Conservation (phyloP, 2,113 vertebrate species). For the Antennarius striatus region DNA sequence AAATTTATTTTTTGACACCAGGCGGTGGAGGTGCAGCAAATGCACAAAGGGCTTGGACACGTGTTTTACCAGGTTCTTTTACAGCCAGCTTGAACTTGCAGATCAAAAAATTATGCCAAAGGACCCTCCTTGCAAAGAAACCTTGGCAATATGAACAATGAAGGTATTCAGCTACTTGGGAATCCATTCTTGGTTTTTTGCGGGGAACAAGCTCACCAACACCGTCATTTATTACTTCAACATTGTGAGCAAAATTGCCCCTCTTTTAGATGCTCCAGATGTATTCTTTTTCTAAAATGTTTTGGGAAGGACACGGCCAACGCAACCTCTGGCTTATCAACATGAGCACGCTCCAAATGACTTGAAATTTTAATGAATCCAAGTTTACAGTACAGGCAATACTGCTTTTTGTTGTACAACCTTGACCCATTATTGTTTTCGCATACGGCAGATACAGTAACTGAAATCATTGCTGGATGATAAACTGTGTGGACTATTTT, state of each 20-base stretch:
- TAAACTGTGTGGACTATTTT: no score
- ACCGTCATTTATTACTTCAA: neutral
- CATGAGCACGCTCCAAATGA: conserved; percentile 1
- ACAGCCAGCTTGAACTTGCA: conserved; percentile 27
- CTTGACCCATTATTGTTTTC: conserved; percentile 5
- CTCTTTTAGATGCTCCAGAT: conserved; percentile 1
- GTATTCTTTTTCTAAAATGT: conserved; percentile 1
- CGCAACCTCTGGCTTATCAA: neutral
- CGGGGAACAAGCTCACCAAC: neutral
- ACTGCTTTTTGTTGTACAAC: conserved; percentile 13
- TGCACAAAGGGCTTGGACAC: conserved; percentile 28
- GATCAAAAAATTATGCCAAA: conserved; percentile 11
- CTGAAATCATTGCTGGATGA: neutral
- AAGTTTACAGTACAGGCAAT: neutral
- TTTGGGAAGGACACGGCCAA: neutral
- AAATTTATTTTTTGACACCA: conserved; percentile 5
- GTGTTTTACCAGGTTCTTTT: conserved; percentile 16
- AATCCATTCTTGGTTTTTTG: neutral
- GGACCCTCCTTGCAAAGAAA: neutral
- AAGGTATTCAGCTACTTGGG: neutral
- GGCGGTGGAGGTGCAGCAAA: conserved; percentile 20
- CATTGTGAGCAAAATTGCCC: conserved; percentile 5
- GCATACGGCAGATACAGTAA: neutral
- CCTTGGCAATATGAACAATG: conserved; percentile 34
- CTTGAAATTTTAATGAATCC: conserved; percentile 3